Conservation (phyloP, 2,797 vertebrate genomes). For the Jordanella pulchra region DNA sequence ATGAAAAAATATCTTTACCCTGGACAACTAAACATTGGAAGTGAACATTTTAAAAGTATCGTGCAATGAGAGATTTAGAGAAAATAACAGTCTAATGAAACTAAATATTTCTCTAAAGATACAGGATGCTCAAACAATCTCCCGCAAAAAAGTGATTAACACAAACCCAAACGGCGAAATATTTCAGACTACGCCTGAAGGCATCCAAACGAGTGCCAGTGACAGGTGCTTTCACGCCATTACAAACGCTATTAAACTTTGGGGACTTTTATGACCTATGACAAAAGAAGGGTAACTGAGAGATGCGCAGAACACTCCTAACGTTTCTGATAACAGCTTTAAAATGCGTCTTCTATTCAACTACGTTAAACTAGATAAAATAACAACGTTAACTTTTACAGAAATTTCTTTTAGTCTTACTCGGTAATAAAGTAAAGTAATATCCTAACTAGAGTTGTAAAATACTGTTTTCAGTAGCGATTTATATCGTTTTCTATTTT, state of each 20-base stretch:
- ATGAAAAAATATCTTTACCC: no score
- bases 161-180: accelerated
- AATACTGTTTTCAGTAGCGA: not conserved
- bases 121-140: not conserved
- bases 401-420: not conserved
- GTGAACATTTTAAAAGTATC: not conserved
- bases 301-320: no score
- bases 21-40: not conserved
- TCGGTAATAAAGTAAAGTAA: not conserved
- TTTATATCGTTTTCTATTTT: not conserved
- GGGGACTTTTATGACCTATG: not conserved
- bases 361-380: not conserved
- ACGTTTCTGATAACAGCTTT: not conserved
- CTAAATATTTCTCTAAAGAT: not conserved
- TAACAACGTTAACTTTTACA: not conserved
- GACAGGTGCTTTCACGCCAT: conserved; percentile 43
- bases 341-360: not conserved
- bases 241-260: not conserved
- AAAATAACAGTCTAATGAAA: no score
- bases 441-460: not conserved
- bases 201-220: conserved; percentile 8
- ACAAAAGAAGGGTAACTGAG: not conserved
- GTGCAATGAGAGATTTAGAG: no score
- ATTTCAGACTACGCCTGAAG: conserved; percentile 29
- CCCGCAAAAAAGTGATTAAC: not conserved